Conservation (phyloP, 2,888 invertebrate species). For the Habroteleia sp. region DNA sequence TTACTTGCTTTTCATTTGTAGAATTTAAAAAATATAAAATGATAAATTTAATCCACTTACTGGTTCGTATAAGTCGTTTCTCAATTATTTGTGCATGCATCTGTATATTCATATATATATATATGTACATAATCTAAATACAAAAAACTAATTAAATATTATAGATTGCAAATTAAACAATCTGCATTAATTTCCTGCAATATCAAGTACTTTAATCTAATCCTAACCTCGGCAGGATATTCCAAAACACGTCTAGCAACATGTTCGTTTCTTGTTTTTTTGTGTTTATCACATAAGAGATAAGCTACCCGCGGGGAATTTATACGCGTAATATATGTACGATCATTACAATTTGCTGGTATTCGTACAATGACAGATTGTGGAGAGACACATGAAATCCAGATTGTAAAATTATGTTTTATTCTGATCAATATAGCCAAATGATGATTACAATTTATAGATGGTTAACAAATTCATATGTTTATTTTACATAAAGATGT, state of each 20-base stretch:
- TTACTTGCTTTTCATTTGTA: conserved; percentile 19
- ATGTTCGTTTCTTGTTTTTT: conserved; percentile 20
- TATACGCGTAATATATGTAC: conserved; percentile 35
- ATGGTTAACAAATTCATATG: neutral
- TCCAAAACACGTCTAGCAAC: conserved; percentile 33
- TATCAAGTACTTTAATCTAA: conserved; percentile 37
- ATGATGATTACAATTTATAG: conserved; percentile 14
- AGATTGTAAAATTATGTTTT: conserved; percentile 14
- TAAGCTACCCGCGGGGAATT: conserved; percentile 31
- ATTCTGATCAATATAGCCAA: conserved; percentile 2
- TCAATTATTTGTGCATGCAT: conserved; percentile 21
- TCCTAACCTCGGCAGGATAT: conserved; percentile 29
- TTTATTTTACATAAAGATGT: neutral
- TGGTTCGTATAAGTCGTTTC: conserved; percentile 22
- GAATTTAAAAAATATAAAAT: conserved; percentile 7
- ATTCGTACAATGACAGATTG: conserved; percentile 20
- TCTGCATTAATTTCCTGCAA: conserved; percentile 30
- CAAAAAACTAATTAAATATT: conserved; percentile 42
- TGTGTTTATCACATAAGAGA: conserved; percentile 7
- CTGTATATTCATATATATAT: no score
- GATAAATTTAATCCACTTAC: conserved; percentile 25
- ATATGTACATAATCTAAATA: conserved; percentile 26
- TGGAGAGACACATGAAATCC: conserved; percentile 12
- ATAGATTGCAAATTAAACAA: conserved; percentile 42
- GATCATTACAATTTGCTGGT: conserved; percentile 26